Evolutionary conservation across 2,113 vertebrate species (phyloP).

Genomic region (Puffinus mauretanicus): DNA sequence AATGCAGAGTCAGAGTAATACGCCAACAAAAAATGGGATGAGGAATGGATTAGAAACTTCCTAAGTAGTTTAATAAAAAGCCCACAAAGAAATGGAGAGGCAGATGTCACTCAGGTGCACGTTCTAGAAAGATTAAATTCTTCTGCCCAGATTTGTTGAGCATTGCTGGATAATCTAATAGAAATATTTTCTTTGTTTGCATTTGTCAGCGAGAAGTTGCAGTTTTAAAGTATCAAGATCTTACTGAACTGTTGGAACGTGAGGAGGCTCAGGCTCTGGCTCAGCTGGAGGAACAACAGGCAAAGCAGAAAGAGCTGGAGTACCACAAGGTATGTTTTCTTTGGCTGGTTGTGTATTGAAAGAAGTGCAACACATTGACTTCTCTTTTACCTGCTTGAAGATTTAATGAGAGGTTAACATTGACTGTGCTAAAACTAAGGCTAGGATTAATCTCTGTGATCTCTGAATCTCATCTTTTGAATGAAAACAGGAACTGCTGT

Average conservation of each 20-base stretch:
- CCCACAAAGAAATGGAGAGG: not conserved
- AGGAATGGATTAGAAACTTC: not conserved
- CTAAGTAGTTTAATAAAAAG: not conserved
- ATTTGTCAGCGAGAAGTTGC: slow-evolving; percentile 76
- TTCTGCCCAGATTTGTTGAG: not conserved
- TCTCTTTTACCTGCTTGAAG: not conserved
- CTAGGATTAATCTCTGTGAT: not conserved
- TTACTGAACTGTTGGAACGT: slow-evolving; percentile 65
- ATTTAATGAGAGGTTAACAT: slow-evolving; percentile 14
- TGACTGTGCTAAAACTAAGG: not conserved
- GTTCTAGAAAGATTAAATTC: not conserved
- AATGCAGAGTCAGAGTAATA: not conserved
- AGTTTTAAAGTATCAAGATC: slow-evolving; percentile 64
- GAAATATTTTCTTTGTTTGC: not conserved
- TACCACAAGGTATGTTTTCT: slow-evolving; percentile 75
- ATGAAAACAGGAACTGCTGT: not conserved
- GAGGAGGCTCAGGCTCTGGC: slow-evolving; percentile 64
- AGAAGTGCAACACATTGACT: not conserved
- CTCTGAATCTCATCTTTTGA: not conserved
- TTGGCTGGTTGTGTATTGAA: not conserved
- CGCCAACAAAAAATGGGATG: not conserved
- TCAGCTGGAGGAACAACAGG: slow-evolving; percentile 46
- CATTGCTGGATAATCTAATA: not conserved
- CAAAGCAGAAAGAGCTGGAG: slow-evolving; percentile 68
- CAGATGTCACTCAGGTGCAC: not conserved